Conservation (phyloP, 1,140 invertebrate species). For the Lepidostoma basale region DNA sequence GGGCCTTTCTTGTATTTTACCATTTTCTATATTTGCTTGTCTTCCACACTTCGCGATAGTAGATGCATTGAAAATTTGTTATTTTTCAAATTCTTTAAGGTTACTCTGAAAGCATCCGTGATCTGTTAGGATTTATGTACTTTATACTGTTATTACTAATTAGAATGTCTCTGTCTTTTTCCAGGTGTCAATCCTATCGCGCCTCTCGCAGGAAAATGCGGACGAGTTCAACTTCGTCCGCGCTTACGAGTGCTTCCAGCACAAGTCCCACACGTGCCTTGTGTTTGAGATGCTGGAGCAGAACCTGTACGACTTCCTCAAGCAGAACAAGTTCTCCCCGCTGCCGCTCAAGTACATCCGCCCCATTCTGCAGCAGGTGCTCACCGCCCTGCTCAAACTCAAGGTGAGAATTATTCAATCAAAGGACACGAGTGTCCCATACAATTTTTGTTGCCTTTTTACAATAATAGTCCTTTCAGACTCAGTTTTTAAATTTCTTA, state of each 20-base stretch:
- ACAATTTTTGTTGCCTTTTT: too few species aligned
- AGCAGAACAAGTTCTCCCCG: slow-evolving; percentile 99
- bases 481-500: too few species aligned
- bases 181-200: slow-evolving; percentile 92
- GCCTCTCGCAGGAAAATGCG: slow-evolving; percentile 98
- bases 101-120: too few species aligned
- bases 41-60: too few species aligned
- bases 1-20: too few species aligned
- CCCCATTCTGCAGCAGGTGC: slow-evolving; percentile 97
- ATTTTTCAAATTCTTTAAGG: too few species aligned
- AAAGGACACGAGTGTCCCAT: too few species aligned
- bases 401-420: too few species aligned
- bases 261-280: slow-evolving; percentile 99
- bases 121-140: not conserved
- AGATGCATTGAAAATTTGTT: too few species aligned
- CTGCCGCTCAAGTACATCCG: slow-evolving; percentile 97
- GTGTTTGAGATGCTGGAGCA: slow-evolving; percentile 99
- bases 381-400: slow-evolving; percentile 96
- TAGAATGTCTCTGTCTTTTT: slow-evolving; percentile 2
- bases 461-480: too few species aligned
- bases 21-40: too few species aligned
- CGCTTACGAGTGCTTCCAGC: slow-evolving; percentile 99
- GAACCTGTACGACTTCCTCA: slow-evolving; percentile 99
- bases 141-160: not conserved
- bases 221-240: slow-evolving; percentile 99